phyloP scores from a whole-genome alignment of 2,888 invertebrate genomes.

The Parnassius smintheus region DNA sequence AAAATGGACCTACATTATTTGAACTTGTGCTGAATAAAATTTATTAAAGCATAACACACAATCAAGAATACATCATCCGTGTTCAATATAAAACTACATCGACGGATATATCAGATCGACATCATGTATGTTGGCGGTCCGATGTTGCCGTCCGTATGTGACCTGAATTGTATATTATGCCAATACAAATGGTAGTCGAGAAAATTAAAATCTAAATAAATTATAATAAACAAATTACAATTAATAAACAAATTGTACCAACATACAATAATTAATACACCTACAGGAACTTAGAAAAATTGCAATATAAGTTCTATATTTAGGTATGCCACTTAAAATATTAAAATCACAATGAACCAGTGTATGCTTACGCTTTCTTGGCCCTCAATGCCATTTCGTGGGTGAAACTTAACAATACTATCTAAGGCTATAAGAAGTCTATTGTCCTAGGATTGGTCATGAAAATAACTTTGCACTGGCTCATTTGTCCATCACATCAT shows the following conservation, averaged over 20 bases:
- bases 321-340: constrained; percentile 79
- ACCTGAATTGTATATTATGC: constrained; percentile 54
- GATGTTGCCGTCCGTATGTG: neutral
- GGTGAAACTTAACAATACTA: constrained; percentile 58
- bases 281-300: constrained; percentile 81
- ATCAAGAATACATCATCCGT: constrained; percentile 31
- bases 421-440: constrained; percentile 57
- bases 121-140: neutral
- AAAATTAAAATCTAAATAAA: constrained; percentile 71
- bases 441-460: constrained; percentile 60
- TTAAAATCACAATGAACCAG: constrained; percentile 60
- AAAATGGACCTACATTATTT: constrained; percentile 77
- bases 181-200: constrained; percentile 61
- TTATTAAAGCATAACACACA: constrained; percentile 63
- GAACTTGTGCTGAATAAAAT: constrained; percentile 75
- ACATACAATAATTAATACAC: constrained; percentile 78
- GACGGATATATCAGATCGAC: neutral
- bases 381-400: constrained; percentile 42
- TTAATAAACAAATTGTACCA: constrained; percentile 78
- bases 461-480: constrained; percentile 59
- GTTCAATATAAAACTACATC: constrained; percentile 21
- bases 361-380: constrained; percentile 42
- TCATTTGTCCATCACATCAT: constrained; percentile 38
- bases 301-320: constrained; percentile 80
- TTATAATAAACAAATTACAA: constrained; percentile 76